phyloP scores from a whole-genome alignment of 2,113 vertebrate genomes.

The Sclerurus mexicanus region DNA sequence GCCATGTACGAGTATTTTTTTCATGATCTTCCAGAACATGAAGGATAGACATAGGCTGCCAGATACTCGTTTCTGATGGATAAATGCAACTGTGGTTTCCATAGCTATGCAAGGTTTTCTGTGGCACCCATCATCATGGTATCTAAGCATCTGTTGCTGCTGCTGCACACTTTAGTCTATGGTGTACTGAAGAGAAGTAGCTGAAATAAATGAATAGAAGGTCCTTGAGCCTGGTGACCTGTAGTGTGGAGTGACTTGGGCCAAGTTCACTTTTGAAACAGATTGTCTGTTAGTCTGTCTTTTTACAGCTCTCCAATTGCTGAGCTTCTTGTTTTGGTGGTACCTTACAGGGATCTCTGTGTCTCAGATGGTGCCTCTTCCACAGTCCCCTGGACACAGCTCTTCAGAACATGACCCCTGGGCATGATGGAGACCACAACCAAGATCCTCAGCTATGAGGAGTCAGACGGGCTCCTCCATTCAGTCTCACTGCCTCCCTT shows the following conservation, averaged over 20 bases:
- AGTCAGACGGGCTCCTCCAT: background rate
- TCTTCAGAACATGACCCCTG: background rate
- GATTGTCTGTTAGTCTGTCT: background rate
- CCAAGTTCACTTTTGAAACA: background rate
- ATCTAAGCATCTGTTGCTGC: slow-evolving; percentile 11
- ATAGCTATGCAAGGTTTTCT: slow-evolving; percentile 54
- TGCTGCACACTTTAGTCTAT: background rate
- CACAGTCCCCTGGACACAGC: background rate
- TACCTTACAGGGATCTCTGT: background rate
- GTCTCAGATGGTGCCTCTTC: background rate
- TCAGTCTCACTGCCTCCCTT: background rate
- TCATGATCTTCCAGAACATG: slow-evolving; percentile 44
- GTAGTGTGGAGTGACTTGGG: background rate
- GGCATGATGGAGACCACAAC: background rate
- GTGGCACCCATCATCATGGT: slow-evolving; percentile 45
- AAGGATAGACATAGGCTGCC: slow-evolving; percentile 37
- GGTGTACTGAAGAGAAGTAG: background rate
- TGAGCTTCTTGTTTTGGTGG: background rate
- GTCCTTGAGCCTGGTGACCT: background rate
- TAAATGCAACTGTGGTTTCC: slow-evolving; percentile 51
- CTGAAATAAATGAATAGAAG: background rate
- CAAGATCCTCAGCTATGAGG: background rate
- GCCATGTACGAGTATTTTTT: background rate
- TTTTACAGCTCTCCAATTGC: background rate
- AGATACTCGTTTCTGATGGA: slow-evolving; percentile 32